Evolutionary conservation across 2,113 vertebrate genomes (phyloP).

Genomic region (Phodopus roborovskii): DNA sequence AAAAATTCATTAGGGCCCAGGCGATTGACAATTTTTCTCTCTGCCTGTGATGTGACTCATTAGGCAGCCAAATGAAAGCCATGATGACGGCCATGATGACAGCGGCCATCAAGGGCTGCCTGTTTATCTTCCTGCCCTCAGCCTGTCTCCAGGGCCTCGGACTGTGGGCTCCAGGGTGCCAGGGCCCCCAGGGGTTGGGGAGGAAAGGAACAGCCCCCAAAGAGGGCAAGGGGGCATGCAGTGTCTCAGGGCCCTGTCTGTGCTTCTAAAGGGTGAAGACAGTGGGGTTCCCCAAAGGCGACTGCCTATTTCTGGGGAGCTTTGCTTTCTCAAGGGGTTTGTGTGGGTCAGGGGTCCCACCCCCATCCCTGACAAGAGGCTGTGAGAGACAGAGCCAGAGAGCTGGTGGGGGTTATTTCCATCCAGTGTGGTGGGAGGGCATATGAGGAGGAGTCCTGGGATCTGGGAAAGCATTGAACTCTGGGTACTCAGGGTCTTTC

Average conservation of each 20-base stretch:
- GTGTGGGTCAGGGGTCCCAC: not conserved
- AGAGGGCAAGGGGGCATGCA: not conserved
- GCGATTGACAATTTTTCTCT: conserved; percentile 95
- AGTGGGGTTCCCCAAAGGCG: not conserved
- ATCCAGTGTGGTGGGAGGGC: not conserved
- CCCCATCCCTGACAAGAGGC: rapidly evolving
- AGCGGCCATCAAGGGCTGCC: conserved; percentile 88
- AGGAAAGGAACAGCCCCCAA: not conserved
- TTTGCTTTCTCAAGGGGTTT: not conserved
- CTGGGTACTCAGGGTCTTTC: too few species aligned
- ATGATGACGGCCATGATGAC: conserved; percentile 89
- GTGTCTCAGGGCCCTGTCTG: not conserved
- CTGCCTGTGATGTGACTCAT: conserved; percentile 92
- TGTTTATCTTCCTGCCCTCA: conserved; percentile 90
- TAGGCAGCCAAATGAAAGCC: conserved; percentile 94
- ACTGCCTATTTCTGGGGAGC: not conserved
- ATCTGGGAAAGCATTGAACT: too few species aligned
- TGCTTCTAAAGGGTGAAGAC: not conserved
- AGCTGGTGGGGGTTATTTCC: not conserved
- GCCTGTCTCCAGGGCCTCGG: conserved; percentile 79
- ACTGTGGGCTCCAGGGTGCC: not conserved
- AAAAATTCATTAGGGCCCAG: conserved; percentile 95
- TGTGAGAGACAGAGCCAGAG: not conserved
- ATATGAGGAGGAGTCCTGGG: rapidly evolving
- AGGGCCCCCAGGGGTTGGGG: not conserved